phyloP scores from a whole-genome alignment of 2,797 vertebrate genomes.

The Sardinella longiceps region DNA sequence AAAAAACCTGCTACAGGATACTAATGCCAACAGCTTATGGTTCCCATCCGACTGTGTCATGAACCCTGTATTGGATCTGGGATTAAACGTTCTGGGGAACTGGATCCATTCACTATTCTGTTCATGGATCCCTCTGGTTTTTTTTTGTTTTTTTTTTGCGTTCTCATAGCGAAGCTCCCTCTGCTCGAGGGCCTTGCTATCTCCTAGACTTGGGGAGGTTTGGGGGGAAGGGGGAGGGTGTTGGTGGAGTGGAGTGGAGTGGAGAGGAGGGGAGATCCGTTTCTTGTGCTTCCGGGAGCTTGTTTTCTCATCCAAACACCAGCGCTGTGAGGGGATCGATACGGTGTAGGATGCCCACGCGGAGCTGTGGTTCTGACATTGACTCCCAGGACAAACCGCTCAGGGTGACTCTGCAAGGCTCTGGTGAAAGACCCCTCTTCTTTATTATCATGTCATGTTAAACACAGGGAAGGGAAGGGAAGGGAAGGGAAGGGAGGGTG shows the following conservation, averaged over 20 bases:
- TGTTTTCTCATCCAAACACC: constrained; percentile 27
- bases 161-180: constrained; percentile 12
- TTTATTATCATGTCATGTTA: constrained; percentile 23
- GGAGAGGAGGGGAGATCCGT: not conserved
- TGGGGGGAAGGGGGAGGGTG: no score
- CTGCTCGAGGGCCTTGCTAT: constrained; percentile 4
- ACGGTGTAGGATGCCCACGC: constrained; percentile 12
- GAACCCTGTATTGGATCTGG: constrained; percentile 18
- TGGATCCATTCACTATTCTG: constrained; percentile 15
- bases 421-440: constrained; percentile 14
- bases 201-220: not conserved
- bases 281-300: constrained; percentile 23
- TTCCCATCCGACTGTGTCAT: constrained; percentile 2
- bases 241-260: not conserved
- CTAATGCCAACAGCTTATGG: constrained; percentile 16
- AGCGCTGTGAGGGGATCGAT: constrained; percentile 18
- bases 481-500: not conserved
- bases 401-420: constrained; percentile 21
- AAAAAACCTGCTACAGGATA: constrained; percentile 13
- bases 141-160: not conserved
- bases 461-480: not conserved
- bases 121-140: constrained; percentile 8
- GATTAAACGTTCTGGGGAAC: constrained; percentile 17
- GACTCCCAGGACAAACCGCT: constrained; percentile 24
- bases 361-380: constrained; percentile 19